Base-by-base conservation (phyloP, 2,888 invertebrate genomes). In the Alcis repandata region DNA sequence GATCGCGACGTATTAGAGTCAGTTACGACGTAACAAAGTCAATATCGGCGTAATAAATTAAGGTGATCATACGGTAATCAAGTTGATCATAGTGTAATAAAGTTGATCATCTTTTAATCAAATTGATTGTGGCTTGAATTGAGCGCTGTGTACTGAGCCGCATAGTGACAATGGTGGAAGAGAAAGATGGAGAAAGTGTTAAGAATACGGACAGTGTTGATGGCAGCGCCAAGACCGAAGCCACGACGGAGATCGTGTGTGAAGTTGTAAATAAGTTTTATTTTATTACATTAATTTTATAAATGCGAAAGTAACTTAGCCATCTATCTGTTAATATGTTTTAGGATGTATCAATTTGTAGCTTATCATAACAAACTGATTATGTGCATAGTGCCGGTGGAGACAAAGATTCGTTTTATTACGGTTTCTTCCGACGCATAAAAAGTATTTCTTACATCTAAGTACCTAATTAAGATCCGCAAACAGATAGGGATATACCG, bases 201-300 rank as follows among this genome's bases (percentile, higher is more conserved):
- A 80, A 56, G 27, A 17, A 17, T 15, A 19, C 32, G 59, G 77
- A 84, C 49, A 87, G 86, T 45, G 87, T 87, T n/a, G 66, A 80
- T 79, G 45, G 75, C 73, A 52, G 76, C 59, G 8, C 80, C 76
- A 72, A 81, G 48, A 83, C 87, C 49, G 86, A 83, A 66, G 88
- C 82, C 3, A 70, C 79, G 0, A 88, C 85, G 62, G 88, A 85
- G 65, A 80, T 85, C 57, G 76, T 88, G 52, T 82, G 78, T 70
- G 84, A 84, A 66, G 78, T 80, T 69, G 87, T 89, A 86, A 83
- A 75, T 82, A 72, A 69, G 48, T 45, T 46, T 41, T 41, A 19
- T 1, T 17, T 8, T 17, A 41, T 9, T 4, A 41, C 41, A 40
- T 13, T 15, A 6, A 13, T 4, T 11, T n/a, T n/a, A n/a, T n/a